These are phyloP conservation scores for Melanophora roralis DNA, from an alignment of 2,888 invertebrate genomes.

Conservation along the genomic window DNA sequence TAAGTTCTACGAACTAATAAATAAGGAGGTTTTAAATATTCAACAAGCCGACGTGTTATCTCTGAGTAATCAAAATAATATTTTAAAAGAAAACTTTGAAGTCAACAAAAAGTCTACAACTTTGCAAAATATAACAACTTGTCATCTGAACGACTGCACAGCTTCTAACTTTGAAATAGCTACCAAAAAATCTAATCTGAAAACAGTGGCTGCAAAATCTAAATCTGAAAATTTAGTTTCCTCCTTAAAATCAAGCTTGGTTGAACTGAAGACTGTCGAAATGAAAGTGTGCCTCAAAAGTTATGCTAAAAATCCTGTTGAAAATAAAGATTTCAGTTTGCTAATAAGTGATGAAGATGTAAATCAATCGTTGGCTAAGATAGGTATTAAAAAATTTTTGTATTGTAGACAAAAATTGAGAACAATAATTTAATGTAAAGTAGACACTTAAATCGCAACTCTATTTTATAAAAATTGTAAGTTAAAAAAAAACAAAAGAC, in stretches of 20 bases:
- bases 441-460: no score
- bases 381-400: no score
- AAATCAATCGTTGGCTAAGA: background rate
- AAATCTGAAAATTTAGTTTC: no score
- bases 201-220: background rate
- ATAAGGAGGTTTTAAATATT: background rate
- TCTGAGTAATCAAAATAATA: background rate
- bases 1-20: no score
- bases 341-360: background rate
- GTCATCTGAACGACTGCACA: background rate
- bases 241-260: background rate
- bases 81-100: background rate
- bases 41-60: background rate
- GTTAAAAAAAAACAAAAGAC: no score
- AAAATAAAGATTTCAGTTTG: background rate
- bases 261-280: background rate
- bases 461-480: no score
- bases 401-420: no score
- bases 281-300: background rate
- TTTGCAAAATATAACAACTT: background rate
- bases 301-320: constrained; percentile 5
- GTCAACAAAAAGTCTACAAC: background rate
- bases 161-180: background rate
- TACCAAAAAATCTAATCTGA: background rate
- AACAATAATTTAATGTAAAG: no score